Evolutionary conservation across 2,888 invertebrate genomes (phyloP), one percentile per base, ranked within the genome.

Genomic region (Caradrina kadenii): DNA sequence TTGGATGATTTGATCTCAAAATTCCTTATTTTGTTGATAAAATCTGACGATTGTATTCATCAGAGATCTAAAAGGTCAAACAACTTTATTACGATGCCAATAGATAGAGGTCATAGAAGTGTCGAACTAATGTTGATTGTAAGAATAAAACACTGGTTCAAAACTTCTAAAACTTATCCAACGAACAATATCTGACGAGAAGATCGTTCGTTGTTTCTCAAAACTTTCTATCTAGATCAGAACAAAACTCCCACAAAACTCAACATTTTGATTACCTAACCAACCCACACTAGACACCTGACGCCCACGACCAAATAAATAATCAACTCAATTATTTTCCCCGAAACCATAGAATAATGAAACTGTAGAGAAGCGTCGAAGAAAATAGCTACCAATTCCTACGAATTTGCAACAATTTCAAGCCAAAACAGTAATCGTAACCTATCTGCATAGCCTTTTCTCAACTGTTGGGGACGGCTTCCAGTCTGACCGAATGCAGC

Each of bases 321-420:
- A 79, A 80, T 75, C 69, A 81, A 73, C 66, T 74, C 62, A 79
- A 80, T 79, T 81, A 81, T 78, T 68, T 77, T 64, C 55, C 17
- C 45, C 1, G 13, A 62, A 70, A 71, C 71, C 71, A 55, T 35
- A 73, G 74, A 71, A 6, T 65, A 19, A 22, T 49, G 6, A 65
- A 55, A 55, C 2, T 11, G 7, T 42, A 55, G 3, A 67, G 74
- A 73, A 35, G 45, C 22, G 19, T 0, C 19, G 15, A 31, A 49
- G 2, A 19, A 19, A 31, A 31, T 5, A 60, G 2, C 17, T 45
- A 17, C 45, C 5, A 6, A 1, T 45, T 5, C 17, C 6, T 5
- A 45, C 6, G 6, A 45, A 17, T 5, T 6, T 17, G 45, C 17
- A 45, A 45, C 17, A 15, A 42, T 13, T 15, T 15, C 42, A 42